A percentile compares a stretch with the other conserved stretches of the same genome.
These are phyloP conservation scores for Ormyrus pomaceus DNA, from an alignment of 2,888 invertebrate genomes.

Conservation along the genomic window DNA sequence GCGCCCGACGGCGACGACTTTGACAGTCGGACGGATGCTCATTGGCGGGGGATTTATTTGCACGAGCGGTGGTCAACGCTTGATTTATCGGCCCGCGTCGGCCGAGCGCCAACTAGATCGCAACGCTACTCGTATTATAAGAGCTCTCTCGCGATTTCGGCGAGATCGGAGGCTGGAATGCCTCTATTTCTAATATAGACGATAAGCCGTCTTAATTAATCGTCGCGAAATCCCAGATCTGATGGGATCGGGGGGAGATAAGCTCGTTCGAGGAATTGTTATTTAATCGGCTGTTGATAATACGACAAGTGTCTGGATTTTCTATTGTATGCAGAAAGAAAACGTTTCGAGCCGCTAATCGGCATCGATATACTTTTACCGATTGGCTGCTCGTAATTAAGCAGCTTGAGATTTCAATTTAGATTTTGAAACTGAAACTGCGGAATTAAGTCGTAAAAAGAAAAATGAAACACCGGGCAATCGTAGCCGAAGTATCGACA, in stretches of 20 bases:
- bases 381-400: background rate
- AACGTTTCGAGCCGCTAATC: too few species aligned
- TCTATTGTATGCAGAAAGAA: background rate
- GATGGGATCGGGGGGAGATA: too few species aligned
- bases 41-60: constrained; percentile 16
- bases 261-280: constrained; percentile 9
- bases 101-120: constrained; percentile 35
- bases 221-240: too few species aligned
- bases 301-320: background rate
- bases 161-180: background rate
- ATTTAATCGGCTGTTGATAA: background rate
- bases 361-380: background rate
- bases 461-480: too few species aligned
- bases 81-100: constrained; percentile 20
- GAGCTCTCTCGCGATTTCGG: background rate
- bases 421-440: too few species aligned
- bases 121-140: background rate
- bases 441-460: too few species aligned
- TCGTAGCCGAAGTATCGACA: too few species aligned
- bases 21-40: constrained; percentile 33
- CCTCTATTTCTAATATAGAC: background rate
- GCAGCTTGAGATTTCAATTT: background rate
- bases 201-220: background rate
- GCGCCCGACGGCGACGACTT: background rate
- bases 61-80: background rate